Conservation (phyloP, 2,888 invertebrate species). For the Lepidochrysops patricia region DNA sequence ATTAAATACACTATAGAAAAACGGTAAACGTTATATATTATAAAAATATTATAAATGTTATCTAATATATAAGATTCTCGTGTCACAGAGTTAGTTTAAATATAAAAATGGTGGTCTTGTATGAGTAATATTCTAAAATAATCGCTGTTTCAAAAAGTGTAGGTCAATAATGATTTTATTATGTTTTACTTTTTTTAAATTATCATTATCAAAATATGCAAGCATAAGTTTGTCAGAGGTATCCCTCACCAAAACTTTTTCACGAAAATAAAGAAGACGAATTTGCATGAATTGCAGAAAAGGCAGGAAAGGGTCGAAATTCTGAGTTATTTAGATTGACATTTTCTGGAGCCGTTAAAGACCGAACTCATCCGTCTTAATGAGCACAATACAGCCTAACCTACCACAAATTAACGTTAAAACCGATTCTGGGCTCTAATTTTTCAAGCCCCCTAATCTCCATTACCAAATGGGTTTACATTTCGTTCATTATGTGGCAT, state of each 20-base stretch:
- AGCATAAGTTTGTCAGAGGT: too few species aligned
- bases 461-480: background rate
- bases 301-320: background rate
- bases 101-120: too few species aligned
- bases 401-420: background rate
- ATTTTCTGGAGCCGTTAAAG: background rate
- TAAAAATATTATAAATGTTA: too few species aligned
- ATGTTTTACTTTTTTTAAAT: too few species aligned
- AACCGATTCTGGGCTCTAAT: background rate
- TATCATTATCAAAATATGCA: too few species aligned
- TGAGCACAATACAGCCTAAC: background rate
- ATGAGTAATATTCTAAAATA: too few species aligned
- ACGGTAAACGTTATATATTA: too few species aligned
- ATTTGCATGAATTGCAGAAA: background rate
- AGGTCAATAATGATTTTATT: too few species aligned
- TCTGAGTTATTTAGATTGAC: background rate
- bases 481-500: background rate
- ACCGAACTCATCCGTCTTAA: background rate
- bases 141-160: too few species aligned
- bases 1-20: too few species aligned
- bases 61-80: too few species aligned
- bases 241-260: background rate
- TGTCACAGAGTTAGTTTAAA: too few species aligned
- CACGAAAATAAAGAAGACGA: background rate
- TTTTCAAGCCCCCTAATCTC: constrained; percentile 3